Evolutionary conservation across 2,888 invertebrate species (phyloP).

Genomic region (Daptonema setosum): DNA sequence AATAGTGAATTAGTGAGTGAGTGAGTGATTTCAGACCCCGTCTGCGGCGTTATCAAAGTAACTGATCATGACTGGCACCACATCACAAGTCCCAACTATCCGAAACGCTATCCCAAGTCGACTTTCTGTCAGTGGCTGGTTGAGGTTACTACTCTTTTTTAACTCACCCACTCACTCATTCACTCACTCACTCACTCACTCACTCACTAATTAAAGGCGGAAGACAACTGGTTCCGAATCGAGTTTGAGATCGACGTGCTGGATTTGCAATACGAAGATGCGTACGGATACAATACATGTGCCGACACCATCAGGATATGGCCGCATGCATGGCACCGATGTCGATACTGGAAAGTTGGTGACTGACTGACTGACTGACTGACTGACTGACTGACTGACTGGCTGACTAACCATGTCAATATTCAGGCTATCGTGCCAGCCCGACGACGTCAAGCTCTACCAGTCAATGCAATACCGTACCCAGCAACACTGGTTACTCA

Average conservation of each 20-base stretch:
- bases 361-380: no score
- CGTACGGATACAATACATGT: not conserved
- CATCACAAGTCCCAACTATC: constrained; percentile 2
- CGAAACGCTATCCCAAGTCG: not conserved
- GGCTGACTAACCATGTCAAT: not conserved
- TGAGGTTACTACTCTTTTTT: no score
- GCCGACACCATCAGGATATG: not conserved
- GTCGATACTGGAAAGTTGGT: constrained; percentile 1
- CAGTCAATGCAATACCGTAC: not conserved
- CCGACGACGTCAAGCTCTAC: constrained; percentile 2
- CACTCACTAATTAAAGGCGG: not conserved
- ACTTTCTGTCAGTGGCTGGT: constrained; percentile 7
- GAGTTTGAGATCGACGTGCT: constrained; percentile 1
- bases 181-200: no score
- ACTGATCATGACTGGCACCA: no score
- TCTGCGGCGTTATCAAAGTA: not conserved
- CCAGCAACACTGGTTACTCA: constrained; percentile 5
- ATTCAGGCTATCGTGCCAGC: constrained; percentile 2
- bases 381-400: no score
- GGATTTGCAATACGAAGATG: constrained; percentile 4
- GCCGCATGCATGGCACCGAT: constrained; percentile 6
- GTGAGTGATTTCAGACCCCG: not conserved
- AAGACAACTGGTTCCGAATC: not conserved
- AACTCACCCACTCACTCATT: no score
- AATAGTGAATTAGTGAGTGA: no score